A percentile compares a stretch with the other conserved stretches of the same genome.
phyloP scores from a whole-genome alignment of 2,888 invertebrate genomes.

The Tetranychus piercei region DNA sequence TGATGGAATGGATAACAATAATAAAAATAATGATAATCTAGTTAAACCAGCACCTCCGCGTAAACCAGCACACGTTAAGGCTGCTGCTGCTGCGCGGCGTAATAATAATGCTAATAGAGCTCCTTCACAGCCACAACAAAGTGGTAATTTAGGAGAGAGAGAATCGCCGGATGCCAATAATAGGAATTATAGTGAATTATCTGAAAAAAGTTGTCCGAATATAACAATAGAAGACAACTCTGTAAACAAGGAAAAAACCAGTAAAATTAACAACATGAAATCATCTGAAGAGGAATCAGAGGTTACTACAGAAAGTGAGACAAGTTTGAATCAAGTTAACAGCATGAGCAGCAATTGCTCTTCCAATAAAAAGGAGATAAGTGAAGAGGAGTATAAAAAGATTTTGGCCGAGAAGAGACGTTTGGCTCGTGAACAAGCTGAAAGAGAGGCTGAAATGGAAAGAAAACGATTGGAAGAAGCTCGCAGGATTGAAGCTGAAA shows the following conservation, averaged over 20 bases:
- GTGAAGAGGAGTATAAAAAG: constrained; percentile 79
- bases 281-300: constrained; percentile 1
- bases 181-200: not conserved
- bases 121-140: constrained; percentile 27
- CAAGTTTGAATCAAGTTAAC: not conserved
- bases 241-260: not conserved
- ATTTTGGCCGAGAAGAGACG: constrained; percentile 66
- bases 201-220: not conserved
- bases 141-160: constrained; percentile 28
- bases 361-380: constrained; percentile 45
- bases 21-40: not conserved
- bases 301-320: constrained; percentile 3
- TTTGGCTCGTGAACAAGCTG: constrained; percentile 72
- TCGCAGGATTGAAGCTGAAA: not conserved
- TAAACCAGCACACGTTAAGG: constrained; percentile 20
- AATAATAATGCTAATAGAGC: constrained; percentile 14
- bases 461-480: constrained; percentile 38
- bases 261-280: not conserved
- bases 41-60: constrained; percentile 19
- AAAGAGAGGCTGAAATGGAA: constrained; percentile 69
- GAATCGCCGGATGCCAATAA: constrained; percentile 35
- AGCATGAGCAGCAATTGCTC: constrained; percentile 23
- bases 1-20: constrained; percentile 7
- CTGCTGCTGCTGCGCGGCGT: constrained; percentile 19
- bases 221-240: not conserved